Evolutionary conservation across 1,140 invertebrate species (phyloP), one percentile per base, ranked within the genome.

Genomic region (Eciton burchellii): DNA sequence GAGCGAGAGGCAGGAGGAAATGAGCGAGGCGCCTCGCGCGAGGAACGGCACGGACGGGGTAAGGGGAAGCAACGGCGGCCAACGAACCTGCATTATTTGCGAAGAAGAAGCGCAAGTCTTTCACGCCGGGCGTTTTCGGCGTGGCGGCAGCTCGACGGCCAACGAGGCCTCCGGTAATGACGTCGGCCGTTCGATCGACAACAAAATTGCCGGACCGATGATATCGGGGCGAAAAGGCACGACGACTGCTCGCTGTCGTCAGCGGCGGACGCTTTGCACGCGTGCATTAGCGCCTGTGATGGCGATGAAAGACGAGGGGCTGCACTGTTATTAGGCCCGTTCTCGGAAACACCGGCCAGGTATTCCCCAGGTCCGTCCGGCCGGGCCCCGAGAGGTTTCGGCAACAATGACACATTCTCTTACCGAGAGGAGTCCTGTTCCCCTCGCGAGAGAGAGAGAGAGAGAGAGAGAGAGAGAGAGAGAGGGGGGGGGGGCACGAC

Each of bases 51-150:
- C 81, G 73, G 43, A 79, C 73, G 70, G 71, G 72, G 63, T 54
- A 54, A 74, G 70, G 82, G 84, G 84, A 68, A 84, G 88, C 84
- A 74, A 62, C 85, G 45, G 49, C 71, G 86, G 82, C 81, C 83
- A 87, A 87, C 74, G 83, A 87, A 89, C 86, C 85, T 82, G 85
- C 81, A 86, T 86, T 89, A 89, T 89, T 89, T 87, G 83, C 77
- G 84, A 79, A 35, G 84, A 83, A 86, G 87, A 88, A 81, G 81
- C 83, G 83, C 73, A 66, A 81, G 74, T 74, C 74, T 84, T 89
- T 82, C 82, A 57, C 87, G 84, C 71, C 68, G 54, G 54, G 26
- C 68, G 76, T 84, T 82, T 84, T 76, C 77, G 71, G 57, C 45
- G 47, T 24, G 62, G 54, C 47, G 62, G 54, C 47, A 74, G 43